Evolutionary conservation across 37 sponge, comb jelly and placozoan genomes (phyloP).

Genomic region (Halisarca cf. caerulea): DNA sequence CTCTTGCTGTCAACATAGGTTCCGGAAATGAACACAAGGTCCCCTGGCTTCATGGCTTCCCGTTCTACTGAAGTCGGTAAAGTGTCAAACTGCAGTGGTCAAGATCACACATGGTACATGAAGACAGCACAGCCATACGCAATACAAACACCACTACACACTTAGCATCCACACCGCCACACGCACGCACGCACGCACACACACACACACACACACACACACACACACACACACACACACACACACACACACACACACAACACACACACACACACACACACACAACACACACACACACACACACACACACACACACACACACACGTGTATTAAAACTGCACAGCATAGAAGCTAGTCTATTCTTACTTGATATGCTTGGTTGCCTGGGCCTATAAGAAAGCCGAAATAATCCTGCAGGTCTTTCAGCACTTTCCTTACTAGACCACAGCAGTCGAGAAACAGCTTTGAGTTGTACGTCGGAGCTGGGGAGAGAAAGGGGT

Average conservation of each 20-base stretch:
- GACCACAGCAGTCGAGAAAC: constrained; percentile 89
- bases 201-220: no score
- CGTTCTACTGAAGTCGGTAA: constrained; percentile 59
- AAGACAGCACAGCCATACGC: no score
- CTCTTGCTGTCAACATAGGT: constrained; percentile 65
- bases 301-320: background rate
- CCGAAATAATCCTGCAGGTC: constrained; percentile 78
- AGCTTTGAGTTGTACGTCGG: constrained; percentile 57
- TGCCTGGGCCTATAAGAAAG: constrained; percentile 77
- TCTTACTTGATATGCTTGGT: constrained; percentile 83
- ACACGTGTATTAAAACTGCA: background rate
- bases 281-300: no score
- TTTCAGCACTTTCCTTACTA: constrained; percentile 63
- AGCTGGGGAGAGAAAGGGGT: constrained; percentile 35
- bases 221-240: no score
- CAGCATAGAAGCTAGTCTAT: background rate
- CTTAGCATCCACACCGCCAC: no score
- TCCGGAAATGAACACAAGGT: constrained; percentile 79
- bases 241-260: no score
- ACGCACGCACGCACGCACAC: no score
- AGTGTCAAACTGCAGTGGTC: constrained; percentile 69
- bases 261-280: no score
- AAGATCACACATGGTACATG: background rate
- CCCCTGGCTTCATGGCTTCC: constrained; percentile 80
- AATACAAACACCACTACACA: no score